These are phyloP conservation scores for Artemia franciscana DNA, from an alignment of 1,140 invertebrate species.

Conservation along the genomic window DNA sequence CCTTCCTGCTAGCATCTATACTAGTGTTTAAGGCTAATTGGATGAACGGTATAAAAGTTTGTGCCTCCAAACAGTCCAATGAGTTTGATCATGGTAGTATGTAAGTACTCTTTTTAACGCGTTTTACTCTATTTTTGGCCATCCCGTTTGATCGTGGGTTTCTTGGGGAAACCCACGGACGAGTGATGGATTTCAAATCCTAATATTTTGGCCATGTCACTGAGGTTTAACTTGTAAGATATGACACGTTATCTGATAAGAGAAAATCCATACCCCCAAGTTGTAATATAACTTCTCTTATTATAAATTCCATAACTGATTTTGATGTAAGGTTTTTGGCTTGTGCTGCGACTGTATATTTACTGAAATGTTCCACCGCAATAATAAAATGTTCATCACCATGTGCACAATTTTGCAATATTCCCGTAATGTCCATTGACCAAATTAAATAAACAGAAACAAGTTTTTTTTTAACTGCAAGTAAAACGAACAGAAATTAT, in stretches of 20 bases:
- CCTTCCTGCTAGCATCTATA: too few relatives aligned
- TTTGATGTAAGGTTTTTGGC: background rate
- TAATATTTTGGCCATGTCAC: background rate
- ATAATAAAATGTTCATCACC: background rate
- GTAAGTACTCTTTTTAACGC: background rate
- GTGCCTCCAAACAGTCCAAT: too few relatives aligned
- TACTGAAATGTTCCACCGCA: background rate
- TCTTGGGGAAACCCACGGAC: too few relatives aligned
- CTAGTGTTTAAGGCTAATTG: too few relatives aligned
- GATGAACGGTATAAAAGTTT: too few relatives aligned
- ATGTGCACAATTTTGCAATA: background rate
- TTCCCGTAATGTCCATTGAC: background rate
- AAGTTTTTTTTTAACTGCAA: too few relatives aligned
- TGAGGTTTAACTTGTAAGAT: background rate
- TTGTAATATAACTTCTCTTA: background rate
- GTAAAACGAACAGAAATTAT: too few relatives aligned
- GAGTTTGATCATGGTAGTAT: background rate
- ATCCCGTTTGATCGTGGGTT: background rate
- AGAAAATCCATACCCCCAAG: background rate
- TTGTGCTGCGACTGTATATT: background rate
- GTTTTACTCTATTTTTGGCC: background rate
- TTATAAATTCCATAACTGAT: background rate
- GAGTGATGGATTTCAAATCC: background rate
- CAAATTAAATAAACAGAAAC: too few relatives aligned
- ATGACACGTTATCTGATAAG: background rate